Conservation (phyloP, 2,888 invertebrate species). For the Parnassius apollo region DNA sequence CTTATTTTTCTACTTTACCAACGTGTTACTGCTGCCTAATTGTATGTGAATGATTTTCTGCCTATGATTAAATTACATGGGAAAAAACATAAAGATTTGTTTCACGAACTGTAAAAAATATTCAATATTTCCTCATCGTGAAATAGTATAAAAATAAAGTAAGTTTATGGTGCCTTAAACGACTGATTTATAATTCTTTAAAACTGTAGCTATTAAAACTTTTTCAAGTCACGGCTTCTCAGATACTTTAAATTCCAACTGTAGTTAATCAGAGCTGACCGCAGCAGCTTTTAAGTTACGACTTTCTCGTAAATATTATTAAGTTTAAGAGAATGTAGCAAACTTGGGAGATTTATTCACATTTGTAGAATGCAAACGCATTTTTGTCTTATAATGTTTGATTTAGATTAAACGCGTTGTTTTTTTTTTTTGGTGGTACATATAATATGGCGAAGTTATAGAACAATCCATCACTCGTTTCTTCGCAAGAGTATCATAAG, state of each 20-base stretch:
- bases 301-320: slow-evolving; percentile 27
- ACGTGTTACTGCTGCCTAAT: too few relatives aligned
- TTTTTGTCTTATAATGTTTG: neutral
- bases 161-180: slow-evolving; percentile 30
- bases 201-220: slow-evolving; percentile 80
- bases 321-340: slow-evolving; percentile 20
- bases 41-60: too few relatives aligned
- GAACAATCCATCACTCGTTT: too few relatives aligned
- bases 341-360: slow-evolving; percentile 19
- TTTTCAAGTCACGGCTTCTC: slow-evolving; percentile 46
- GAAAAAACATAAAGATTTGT: neutral
- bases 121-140: neutral
- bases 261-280: slow-evolving; percentile 28
- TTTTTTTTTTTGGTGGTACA: too few relatives aligned
- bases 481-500: too few relatives aligned
- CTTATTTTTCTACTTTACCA: too few relatives aligned
- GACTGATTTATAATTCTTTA: slow-evolving; percentile 79
- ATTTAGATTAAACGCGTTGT: too few relatives aligned
- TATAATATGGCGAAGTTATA: too few relatives aligned
- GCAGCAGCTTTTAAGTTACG: slow-evolving; percentile 28
- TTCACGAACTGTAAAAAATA: neutral
- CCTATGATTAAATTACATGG: too few relatives aligned
- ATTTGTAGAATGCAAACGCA: slow-evolving; percentile 8
- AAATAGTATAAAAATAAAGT: slow-evolving; percentile 11
- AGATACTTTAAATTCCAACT: slow-evolving; percentile 26